phyloP scores from a whole-genome alignment of 2,888 invertebrate species.

The Tryphoninae sp. region DNA sequence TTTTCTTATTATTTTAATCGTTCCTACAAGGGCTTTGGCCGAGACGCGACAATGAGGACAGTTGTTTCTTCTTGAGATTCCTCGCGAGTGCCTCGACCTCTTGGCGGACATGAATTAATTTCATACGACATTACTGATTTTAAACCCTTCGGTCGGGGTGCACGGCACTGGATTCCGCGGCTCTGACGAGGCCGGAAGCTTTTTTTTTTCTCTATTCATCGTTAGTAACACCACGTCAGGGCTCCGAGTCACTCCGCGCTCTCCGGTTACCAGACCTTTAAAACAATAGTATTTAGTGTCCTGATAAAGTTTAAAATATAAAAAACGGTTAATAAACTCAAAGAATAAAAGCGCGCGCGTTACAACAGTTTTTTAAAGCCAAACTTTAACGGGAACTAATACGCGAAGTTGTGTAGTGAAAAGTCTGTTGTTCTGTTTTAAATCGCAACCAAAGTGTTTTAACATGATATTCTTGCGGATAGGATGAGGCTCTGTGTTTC shows the following conservation, averaged over 20 bases:
- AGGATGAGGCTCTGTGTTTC: constrained; percentile 85
- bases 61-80: neutral
- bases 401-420: constrained; percentile 4
- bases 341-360: neutral
- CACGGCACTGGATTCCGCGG: constrained; percentile 35
- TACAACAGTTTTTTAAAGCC: neutral
- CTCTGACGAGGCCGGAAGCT: constrained; percentile 66
- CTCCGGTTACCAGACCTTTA: constrained; percentile 17
- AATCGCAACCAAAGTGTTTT: constrained; percentile 50
- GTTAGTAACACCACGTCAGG: constrained; percentile 70
- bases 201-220: constrained; percentile 49
- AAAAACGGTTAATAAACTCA: neutral
- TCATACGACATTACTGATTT: neutral
- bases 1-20: neutral
- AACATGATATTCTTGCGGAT: constrained; percentile 66
- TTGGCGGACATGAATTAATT: neutral
- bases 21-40: neutral
- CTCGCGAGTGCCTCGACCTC: neutral
- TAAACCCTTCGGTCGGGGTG: neutral
- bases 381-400: constrained; percentile 8
- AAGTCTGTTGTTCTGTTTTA: constrained; percentile 17
- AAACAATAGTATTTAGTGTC: neutral
- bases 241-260: constrained; percentile 59
- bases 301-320: constrained; percentile 11
- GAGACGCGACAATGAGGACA: neutral